Conservation (phyloP, 2,797 vertebrate genomes). For the Trachops cirrhosus region DNA sequence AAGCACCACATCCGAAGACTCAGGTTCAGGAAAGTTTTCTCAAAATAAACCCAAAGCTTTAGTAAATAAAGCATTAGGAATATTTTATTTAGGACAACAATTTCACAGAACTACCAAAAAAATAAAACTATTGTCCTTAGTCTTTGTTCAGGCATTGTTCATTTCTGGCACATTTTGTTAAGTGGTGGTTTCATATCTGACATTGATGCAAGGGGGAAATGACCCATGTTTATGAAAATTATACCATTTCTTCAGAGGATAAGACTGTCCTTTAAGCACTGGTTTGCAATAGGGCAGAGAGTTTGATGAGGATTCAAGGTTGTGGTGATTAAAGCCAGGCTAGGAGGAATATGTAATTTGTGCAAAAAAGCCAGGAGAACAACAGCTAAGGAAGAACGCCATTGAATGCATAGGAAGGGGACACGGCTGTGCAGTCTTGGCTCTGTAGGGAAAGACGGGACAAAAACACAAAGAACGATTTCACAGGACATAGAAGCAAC, state of each 20-base stretch:
- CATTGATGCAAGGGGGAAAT: conserved; percentile 71
- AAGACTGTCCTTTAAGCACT: conserved; percentile 67
- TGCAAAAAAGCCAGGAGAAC: not conserved
- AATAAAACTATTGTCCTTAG: not conserved
- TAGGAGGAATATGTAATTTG: conserved; percentile 53
- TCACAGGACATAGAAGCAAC: not conserved
- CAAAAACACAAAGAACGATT: not conserved
- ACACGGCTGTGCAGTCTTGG: not conserved
- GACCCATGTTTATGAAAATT: conserved; percentile 79
- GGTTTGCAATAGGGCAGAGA: conserved; percentile 49
- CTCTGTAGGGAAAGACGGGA: not conserved
- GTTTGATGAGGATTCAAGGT: conserved; percentile 53
- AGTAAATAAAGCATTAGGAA: conserved; percentile 68
- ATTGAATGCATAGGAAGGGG: not conserved
- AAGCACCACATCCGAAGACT: conserved; percentile 80
- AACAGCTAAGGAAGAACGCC: not conserved
- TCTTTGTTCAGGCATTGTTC: conserved; percentile 17
- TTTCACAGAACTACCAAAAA: conserved; percentile 5
- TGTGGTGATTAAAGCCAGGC: conserved; percentile 59
- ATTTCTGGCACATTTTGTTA: conserved; percentile 49
- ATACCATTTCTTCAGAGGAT: conserved; percentile 66
- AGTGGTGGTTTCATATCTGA: conserved; percentile 51
- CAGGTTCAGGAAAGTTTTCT: conserved; percentile 66
- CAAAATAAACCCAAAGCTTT: conserved; percentile 66
- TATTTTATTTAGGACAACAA: conserved; percentile 61